Evolutionary conservation across 2,113 vertebrate species (phyloP).

Genomic region (Leucoraja erinaceus): DNA sequence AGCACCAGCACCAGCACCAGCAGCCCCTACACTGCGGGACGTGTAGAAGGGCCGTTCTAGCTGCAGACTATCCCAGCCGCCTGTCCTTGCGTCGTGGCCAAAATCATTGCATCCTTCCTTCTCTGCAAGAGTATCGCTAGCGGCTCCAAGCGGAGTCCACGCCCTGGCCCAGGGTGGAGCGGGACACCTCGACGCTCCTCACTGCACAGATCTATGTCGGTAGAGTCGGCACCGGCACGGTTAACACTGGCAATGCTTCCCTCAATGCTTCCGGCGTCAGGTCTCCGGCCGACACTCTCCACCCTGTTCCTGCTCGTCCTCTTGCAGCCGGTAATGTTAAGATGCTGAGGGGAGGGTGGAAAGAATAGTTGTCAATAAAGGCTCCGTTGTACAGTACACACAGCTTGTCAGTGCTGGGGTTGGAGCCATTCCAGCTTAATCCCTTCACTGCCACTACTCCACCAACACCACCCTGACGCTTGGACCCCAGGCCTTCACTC

Average conservation of each 20-base stretch:
- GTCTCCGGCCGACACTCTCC: background rate
- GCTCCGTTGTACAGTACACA: background rate
- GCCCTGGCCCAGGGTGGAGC: background rate
- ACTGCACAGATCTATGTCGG: no score
- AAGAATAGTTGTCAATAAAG: conserved; percentile 5
- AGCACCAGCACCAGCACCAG: background rate
- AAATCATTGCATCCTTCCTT: no score
- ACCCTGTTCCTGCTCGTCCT: background rate
- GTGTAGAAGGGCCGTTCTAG: background rate
- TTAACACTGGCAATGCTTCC: no score
- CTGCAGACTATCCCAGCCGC: background rate
- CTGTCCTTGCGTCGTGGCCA: no score
- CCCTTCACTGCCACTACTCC: background rate
- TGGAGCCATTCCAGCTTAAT: background rate
- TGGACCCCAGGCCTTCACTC: no score
- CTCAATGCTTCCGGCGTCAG: no score
- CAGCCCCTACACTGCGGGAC: background rate
- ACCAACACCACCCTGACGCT: no score
- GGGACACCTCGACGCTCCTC: background rate
- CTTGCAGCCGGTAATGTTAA: background rate
- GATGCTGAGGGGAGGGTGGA: background rate
- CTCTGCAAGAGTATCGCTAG: background rate
- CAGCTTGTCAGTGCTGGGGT: background rate
- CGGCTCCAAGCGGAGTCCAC: no score
- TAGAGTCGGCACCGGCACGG: background rate